These are phyloP conservation scores for Brachylomia viminalis DNA, from an alignment of 2,888 invertebrate species.

Conservation along the genomic window DNA sequence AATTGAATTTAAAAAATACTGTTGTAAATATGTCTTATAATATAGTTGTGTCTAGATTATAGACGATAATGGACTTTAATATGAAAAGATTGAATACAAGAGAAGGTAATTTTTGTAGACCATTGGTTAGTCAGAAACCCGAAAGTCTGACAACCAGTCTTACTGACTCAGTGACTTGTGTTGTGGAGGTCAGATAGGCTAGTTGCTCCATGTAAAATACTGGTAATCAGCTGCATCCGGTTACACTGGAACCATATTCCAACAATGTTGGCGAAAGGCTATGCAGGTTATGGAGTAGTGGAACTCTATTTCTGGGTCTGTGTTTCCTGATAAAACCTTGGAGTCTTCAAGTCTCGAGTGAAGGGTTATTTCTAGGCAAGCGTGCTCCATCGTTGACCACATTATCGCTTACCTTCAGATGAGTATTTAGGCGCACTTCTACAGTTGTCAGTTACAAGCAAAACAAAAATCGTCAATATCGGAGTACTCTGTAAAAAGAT, in stretches of 20 bases:
- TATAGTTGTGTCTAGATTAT: slow-evolving; percentile 51
- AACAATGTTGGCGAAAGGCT: background rate
- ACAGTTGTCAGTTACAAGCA: too few relatives aligned
- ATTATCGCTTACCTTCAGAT: too few relatives aligned
- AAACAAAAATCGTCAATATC: too few relatives aligned
- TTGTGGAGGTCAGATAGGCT: background rate
- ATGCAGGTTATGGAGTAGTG: too few relatives aligned
- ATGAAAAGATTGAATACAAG: slow-evolving; percentile 30
- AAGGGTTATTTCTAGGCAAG: too few relatives aligned
- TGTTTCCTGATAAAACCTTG: too few relatives aligned
- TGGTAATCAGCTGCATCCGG: background rate
- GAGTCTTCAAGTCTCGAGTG: too few relatives aligned
- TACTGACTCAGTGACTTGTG: background rate
- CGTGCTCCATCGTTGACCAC: too few relatives aligned
- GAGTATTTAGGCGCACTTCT: too few relatives aligned
- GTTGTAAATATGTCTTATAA: slow-evolving; percentile 52
- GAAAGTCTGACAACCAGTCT: background rate
- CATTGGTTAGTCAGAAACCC: background rate
- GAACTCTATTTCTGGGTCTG: too few relatives aligned
- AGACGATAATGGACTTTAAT: slow-evolving; percentile 39
- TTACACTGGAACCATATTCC: too few relatives aligned
- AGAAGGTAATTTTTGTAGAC: slow-evolving; percentile 10
- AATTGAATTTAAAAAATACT: slow-evolving; percentile 7
- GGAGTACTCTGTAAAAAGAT: too few relatives aligned
- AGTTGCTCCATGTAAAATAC: background rate